Conservation (phyloP, 2,888 invertebrate species). For the Beris chalybata region DNA sequence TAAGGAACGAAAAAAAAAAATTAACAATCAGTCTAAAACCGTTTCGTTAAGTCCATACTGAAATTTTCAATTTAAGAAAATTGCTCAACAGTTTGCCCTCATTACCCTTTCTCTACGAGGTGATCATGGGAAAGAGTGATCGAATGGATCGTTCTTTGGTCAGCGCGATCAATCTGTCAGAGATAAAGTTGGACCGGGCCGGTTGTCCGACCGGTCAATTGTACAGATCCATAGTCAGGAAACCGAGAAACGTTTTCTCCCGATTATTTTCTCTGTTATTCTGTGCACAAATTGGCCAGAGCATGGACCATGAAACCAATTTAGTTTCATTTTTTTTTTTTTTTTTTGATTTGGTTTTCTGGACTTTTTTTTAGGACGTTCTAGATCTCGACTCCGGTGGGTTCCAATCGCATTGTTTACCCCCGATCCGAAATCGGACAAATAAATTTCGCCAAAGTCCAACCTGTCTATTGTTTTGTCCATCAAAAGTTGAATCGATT, state of each 20-base stretch:
- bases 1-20: background rate
- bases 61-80: slow-evolving; percentile 33
- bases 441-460: slow-evolving; percentile 19
- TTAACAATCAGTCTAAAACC: slow-evolving; percentile 18
- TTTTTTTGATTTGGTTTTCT: background rate
- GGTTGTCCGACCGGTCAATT: too few species aligned
- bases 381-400: background rate
- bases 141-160: slow-evolving; percentile 4
- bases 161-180: slow-evolving; percentile 25
- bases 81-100: slow-evolving; percentile 27
- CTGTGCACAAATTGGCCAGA: too few species aligned
- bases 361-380: background rate
- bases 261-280: too few species aligned
- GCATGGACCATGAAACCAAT: too few species aligned
- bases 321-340: too few species aligned
- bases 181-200: background rate
- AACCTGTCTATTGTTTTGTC: slow-evolving; percentile 26
- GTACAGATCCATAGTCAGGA: background rate
- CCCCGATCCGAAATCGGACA: slow-evolving; percentile 11
- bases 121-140: slow-evolving; percentile 25
- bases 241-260: slow-evolving; percentile 1
- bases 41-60: slow-evolving; percentile 20
- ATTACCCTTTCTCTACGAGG: slow-evolving; percentile 25
- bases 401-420: slow-evolving; percentile 13
- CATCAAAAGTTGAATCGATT: slow-evolving; percentile 17